Evolutionary conservation across 2,113 vertebrate genomes (phyloP).

Genomic region (Microcebus tavaratra): DNA sequence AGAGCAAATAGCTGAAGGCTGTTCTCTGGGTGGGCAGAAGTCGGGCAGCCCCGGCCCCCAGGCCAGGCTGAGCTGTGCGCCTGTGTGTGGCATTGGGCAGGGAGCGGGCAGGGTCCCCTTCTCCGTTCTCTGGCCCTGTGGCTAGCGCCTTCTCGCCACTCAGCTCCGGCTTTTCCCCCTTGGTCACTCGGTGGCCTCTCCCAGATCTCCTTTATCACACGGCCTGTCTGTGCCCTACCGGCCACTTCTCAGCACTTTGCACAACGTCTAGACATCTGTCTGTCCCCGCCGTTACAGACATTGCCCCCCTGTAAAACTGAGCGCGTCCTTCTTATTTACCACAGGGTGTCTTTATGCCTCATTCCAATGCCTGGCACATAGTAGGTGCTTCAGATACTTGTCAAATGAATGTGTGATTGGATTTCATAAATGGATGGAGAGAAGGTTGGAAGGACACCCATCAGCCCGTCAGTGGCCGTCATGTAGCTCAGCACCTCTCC

Average conservation of each 20-base stretch:
- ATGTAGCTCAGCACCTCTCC: not conserved
- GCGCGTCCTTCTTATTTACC: not conserved
- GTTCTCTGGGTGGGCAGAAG: accelerated
- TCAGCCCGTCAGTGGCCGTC: accelerated
- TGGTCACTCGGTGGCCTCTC: not conserved
- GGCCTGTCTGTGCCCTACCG: accelerated
- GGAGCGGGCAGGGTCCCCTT: accelerated
- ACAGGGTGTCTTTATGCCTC: accelerated
- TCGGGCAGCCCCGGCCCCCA: accelerated
- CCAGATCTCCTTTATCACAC: accelerated
- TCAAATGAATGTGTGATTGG: too few relatives aligned
- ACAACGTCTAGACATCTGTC: accelerated
- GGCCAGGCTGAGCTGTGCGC: not conserved
- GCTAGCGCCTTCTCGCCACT: accelerated
- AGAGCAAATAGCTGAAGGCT: not conserved
- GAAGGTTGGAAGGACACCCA: accelerated
- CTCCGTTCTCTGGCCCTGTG: accelerated
- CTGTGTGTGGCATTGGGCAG: not conserved
- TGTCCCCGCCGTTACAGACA: too few relatives aligned
- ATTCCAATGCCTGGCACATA: accelerated
- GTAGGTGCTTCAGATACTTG: not conserved
- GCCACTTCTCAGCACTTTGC: accelerated
- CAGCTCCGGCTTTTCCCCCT: not conserved
- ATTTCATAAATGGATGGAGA: accelerated
- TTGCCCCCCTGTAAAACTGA: too few relatives aligned